Conservation (phyloP, 2,113 vertebrate genomes). For the Gymnarchus niloticus region DNA sequence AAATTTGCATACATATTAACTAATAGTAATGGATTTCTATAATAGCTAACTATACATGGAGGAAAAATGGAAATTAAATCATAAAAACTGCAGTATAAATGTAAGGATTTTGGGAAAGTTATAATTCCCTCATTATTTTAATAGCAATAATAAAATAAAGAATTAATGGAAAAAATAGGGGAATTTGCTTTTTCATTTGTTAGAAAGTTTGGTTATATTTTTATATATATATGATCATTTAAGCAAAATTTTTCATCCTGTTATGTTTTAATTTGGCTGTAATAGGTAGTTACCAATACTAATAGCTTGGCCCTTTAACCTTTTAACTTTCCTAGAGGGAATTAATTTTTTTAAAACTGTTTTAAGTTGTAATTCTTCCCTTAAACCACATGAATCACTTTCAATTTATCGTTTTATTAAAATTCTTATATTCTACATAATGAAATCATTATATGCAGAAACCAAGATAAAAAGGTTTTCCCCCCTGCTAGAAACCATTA, state of each 20-base stretch:
- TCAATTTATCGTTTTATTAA: not conserved
- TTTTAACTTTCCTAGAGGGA: not conserved
- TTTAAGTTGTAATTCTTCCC: not conserved
- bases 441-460: not conserved
- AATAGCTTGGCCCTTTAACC: conserved; percentile 2
- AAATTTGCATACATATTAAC: conserved; percentile 11
- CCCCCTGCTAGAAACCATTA: not conserved
- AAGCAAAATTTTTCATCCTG: not conserved
- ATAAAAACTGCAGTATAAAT: conserved; percentile 10
- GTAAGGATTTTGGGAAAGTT: not conserved
- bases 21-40: conserved; percentile 10
- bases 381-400: conserved; percentile 1
- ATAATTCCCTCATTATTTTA: not conserved
- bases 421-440: not conserved
- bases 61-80: conserved; percentile 13
- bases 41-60: not conserved
- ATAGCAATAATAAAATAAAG: conserved; percentile 11
- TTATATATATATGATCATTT: conserved; percentile 5
- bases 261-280: conserved; percentile 1
- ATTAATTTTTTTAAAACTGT: not conserved
- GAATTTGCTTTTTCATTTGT: not conserved
- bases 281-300: not conserved
- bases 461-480: not conserved
- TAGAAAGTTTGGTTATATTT: not conserved
- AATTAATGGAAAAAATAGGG: not conserved